These are phyloP conservation scores for Columbina picui DNA, from an alignment of 2,113 vertebrate genomes.

Conservation along the genomic window DNA sequence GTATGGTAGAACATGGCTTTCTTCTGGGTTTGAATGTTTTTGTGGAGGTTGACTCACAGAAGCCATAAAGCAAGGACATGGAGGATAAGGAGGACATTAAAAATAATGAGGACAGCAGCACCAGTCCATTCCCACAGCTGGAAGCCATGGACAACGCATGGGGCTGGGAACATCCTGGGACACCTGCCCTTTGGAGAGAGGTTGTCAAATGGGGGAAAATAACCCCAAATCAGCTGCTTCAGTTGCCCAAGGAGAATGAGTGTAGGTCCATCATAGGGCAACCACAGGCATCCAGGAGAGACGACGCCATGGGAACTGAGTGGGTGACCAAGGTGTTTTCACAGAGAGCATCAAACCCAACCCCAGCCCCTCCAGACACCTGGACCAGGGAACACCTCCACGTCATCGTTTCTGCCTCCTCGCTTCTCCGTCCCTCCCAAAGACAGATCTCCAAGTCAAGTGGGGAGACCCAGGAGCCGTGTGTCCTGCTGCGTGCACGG, in stretches of 20 bases:
- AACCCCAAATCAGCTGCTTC: not conserved
- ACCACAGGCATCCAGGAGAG: not conserved
- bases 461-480: not conserved
- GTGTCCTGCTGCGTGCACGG: not conserved
- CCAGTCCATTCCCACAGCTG: not conserved
- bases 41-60: not conserved
- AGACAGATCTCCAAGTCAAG: not conserved
- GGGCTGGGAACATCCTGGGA: not conserved
- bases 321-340: not conserved
- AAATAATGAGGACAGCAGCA: not conserved
- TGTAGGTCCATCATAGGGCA: fast-evolving
- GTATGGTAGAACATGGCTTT: fast-evolving
- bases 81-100: not conserved
- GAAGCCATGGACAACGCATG: not conserved
- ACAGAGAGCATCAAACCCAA: not conserved
- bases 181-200: not conserved
- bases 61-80: fast-evolving
- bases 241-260: not conserved
- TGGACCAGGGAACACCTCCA: not conserved
- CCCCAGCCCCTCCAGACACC: not conserved
- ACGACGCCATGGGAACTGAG: not conserved
- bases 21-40: not conserved
- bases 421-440: fast-evolving
- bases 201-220: not conserved
- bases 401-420: not conserved